phyloP scores from a whole-genome alignment of 2,797 vertebrate genomes.

The Falco naumanni region DNA sequence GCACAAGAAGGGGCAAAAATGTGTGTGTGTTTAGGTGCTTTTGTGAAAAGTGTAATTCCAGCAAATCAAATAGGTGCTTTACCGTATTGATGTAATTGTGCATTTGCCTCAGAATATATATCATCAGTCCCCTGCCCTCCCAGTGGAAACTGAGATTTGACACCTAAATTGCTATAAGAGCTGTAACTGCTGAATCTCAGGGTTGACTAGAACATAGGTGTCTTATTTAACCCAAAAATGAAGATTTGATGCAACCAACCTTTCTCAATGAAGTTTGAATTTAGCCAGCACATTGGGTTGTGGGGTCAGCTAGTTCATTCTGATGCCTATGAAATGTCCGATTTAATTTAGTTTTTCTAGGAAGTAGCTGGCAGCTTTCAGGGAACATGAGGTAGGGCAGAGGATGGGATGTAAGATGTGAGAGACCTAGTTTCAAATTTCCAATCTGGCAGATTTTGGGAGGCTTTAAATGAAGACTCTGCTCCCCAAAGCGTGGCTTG shows the following conservation, averaged over 20 bases:
- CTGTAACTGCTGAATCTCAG: background rate
- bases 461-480: background rate
- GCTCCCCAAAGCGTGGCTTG: background rate
- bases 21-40: background rate
- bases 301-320: background rate
- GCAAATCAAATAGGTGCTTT: background rate
- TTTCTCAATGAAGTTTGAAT: background rate
- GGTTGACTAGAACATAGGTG: background rate
- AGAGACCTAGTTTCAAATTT: background rate
- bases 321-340: background rate
- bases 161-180: background rate
- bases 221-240: background rate
- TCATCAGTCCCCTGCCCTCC: background rate
- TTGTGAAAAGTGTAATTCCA: background rate
- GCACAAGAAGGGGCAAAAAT: background rate
- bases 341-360: background rate
- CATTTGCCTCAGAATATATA: background rate
- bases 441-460: background rate
- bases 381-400: background rate
- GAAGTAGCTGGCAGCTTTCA: background rate
- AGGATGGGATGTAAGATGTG: background rate
- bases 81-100: background rate
- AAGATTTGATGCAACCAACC: background rate
- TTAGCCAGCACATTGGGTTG: accelerated
- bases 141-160: background rate